phyloP scores from a whole-genome alignment of 2,797 vertebrate genomes.

The Protosalanx chinensis region DNA sequence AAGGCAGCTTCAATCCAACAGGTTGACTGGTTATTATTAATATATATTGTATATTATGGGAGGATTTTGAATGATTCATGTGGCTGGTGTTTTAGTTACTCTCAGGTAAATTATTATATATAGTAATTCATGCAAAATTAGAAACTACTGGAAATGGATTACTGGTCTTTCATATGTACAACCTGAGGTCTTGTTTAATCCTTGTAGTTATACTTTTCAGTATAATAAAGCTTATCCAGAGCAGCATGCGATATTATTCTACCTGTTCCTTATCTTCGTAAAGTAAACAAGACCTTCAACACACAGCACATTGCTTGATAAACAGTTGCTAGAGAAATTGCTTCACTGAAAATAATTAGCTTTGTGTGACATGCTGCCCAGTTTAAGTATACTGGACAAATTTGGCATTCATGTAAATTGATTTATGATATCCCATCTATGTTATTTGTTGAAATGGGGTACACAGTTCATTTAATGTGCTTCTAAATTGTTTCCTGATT shows the following conservation, averaged over 20 bases:
- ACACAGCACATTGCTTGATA: not conserved
- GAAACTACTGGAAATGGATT: not conserved
- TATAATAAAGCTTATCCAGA: not conserved
- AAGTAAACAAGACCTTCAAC: slow-evolving; percentile 6
- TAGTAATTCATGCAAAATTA: not conserved
- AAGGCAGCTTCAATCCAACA: not conserved
- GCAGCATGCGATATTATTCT: not conserved
- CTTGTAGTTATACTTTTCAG: not conserved
- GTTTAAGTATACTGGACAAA: not conserved
- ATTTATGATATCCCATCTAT: not conserved
- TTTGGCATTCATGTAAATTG: not conserved
- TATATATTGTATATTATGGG: not conserved
- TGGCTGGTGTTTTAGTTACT: not conserved
- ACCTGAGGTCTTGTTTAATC: not conserved
- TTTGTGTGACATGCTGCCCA: not conserved
- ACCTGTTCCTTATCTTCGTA: not conserved
- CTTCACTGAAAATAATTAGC: not conserved
- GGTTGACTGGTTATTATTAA: too few species aligned
- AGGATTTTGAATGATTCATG: not conserved
- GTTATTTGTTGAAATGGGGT: not conserved
- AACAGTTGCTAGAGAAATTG: not conserved
- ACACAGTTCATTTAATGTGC: not conserved
- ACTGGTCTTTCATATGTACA: not conserved
- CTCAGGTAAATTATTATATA: not conserved
- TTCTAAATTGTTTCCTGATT: not conserved